These are phyloP conservation scores for Liposcelis brunnea DNA, from an alignment of 2,888 invertebrate genomes.

Conservation along the genomic window DNA sequence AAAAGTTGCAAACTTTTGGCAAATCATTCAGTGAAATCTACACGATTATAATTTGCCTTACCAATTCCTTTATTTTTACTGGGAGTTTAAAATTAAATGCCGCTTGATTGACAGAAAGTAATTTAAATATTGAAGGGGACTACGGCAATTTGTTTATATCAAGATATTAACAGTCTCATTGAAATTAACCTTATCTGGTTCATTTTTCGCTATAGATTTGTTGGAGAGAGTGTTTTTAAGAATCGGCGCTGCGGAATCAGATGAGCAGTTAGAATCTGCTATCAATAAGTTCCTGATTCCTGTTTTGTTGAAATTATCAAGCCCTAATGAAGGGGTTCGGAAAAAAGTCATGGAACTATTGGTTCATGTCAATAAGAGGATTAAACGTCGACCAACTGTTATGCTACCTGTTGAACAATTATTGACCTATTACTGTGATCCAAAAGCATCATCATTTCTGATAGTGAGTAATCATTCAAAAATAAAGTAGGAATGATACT, in stretches of 20 bases:
- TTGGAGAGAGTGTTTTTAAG: constrained; percentile 78
- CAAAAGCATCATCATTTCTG: constrained; percentile 57
- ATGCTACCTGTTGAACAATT: constrained; percentile 74
- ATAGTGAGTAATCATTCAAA: constrained; percentile 38
- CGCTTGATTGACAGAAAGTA: no score
- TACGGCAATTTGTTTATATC: no score
- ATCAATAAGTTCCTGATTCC: constrained; percentile 71
- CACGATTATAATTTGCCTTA: no score
- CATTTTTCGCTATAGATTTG: constrained; percentile 38
- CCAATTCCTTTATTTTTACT: no score
- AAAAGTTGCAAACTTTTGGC: no score
- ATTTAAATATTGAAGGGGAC: no score
- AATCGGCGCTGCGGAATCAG: constrained; percentile 73
- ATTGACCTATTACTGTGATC: constrained; percentile 61
- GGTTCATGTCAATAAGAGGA: constrained; percentile 77
- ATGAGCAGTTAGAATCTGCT: constrained; percentile 70
- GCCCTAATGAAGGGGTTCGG: constrained; percentile 66
- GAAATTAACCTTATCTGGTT: not conserved
- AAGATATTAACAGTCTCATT: no score
- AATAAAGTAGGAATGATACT: constrained; percentile 7
- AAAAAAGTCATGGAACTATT: constrained; percentile 76
- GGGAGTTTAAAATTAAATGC: no score
- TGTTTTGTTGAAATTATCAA: constrained; percentile 76
- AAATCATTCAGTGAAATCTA: no score
- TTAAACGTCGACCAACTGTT: constrained; percentile 67